Conservation (phyloP, 2,888 invertebrate species). For the Aromia moschata region DNA sequence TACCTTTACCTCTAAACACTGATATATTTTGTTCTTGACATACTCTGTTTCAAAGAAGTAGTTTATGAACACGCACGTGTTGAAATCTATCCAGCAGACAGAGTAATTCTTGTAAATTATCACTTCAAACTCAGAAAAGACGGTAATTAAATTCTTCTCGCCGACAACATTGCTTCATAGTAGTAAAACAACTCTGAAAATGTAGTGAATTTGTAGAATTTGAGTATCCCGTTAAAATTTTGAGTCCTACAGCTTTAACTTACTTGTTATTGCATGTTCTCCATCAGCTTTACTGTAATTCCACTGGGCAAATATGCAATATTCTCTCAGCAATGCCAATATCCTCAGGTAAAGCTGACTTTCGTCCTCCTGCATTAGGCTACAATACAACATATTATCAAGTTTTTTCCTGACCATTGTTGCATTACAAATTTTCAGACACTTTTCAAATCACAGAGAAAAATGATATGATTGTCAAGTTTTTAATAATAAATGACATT, state of each 20-base stretch:
- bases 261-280: slow-evolving; percentile 51
- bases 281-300: slow-evolving; percentile 49
- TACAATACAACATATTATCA: slow-evolving; percentile 44
- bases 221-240: no score
- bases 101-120: slow-evolving; percentile 71
- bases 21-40: slow-evolving; percentile 51
- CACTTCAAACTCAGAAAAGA: slow-evolving; percentile 69
- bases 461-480: no score
- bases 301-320: slow-evolving; percentile 72
- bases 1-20: slow-evolving; percentile 53
- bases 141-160: slow-evolving; percentile 67
- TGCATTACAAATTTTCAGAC: neutral
- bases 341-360: slow-evolving; percentile 70
- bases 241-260: no score
- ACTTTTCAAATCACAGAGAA: no score
- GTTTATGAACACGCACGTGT: slow-evolving; percentile 71
- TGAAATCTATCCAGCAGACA: slow-evolving; percentile 74
- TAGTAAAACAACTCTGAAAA: slow-evolving; percentile 68
- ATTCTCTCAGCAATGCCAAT: slow-evolving; percentile 71
- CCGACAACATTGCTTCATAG: slow-evolving; percentile 70
- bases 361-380: slow-evolving; percentile 56
- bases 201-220: no score
- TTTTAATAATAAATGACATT: no score
- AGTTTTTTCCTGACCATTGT: neutral
- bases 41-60: slow-evolving; percentile 56